Evolutionary conservation across 2,797 vertebrate species (phyloP).

Genomic region (Myripristis murdjan): DNA sequence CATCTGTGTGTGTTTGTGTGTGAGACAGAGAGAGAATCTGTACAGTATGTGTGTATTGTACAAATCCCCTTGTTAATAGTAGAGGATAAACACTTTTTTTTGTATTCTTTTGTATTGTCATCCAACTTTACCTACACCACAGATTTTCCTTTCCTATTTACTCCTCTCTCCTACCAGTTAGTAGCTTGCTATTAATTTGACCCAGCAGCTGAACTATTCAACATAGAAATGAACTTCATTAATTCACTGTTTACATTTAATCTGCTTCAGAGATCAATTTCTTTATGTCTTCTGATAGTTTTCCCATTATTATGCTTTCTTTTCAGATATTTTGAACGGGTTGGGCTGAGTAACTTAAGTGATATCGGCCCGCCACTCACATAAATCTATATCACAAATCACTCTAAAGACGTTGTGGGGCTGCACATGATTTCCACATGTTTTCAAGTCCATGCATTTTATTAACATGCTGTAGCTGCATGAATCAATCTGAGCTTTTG

Average conservation of each 20-base stretch:
- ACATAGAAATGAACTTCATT: no score
- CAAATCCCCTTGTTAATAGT: slow-evolving; percentile 41
- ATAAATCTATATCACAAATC: slow-evolving; percentile 30
- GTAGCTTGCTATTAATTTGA: no score
- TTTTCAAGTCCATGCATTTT: slow-evolving; percentile 21
- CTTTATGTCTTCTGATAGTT: no score
- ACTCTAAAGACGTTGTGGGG: slow-evolving; percentile 18
- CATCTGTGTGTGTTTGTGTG: slow-evolving; percentile 71
- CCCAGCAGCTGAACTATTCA: no score
- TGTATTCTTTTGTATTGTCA: slow-evolving; percentile 13
- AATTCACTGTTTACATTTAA: no score
- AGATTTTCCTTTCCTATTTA: background rate
- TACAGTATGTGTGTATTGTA: slow-evolving; percentile 65
- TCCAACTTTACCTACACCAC: no score
- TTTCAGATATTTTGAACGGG: no score
- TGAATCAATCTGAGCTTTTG: slow-evolving; percentile 18
- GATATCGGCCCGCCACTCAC: background rate
- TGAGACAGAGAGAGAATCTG: slow-evolving; percentile 58
- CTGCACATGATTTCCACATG: slow-evolving; percentile 47
- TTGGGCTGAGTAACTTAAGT: background rate
- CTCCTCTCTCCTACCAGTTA: background rate
- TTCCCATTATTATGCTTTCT: no score
- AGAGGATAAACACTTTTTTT: slow-evolving; percentile 38
- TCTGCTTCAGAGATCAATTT: no score
- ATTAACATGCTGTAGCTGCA: slow-evolving; percentile 50